Percentiles rank a stretch among this genome's conserved stretches.
phyloP scores from a whole-genome alignment of 2,888 invertebrate genomes.

The Phaedon cochleariae region DNA sequence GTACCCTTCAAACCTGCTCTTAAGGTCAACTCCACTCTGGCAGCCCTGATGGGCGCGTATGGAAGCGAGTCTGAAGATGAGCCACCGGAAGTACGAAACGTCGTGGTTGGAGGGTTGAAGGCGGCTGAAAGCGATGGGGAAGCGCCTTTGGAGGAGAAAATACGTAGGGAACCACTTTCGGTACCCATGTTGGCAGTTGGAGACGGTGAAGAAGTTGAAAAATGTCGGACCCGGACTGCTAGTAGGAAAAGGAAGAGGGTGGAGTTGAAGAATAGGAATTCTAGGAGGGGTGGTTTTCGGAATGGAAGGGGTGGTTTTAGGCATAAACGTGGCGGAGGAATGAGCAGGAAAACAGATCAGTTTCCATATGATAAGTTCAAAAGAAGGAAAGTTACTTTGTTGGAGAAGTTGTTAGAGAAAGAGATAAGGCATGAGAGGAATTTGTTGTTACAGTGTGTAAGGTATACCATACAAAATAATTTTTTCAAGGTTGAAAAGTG shows the following conservation, averaged over 20 bases:
- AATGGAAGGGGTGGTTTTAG: conserved; percentile 25
- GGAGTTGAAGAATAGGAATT: neutral
- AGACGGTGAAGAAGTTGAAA: conserved; percentile 17
- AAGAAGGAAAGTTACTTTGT: conserved; percentile 66
- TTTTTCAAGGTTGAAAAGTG: conserved; percentile 65
- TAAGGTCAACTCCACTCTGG: conserved; percentile 65
- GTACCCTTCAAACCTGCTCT: conserved; percentile 28
- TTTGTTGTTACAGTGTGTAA: conserved; percentile 85
- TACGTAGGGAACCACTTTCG: conserved; percentile 50
- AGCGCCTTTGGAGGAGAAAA: conserved; percentile 65
- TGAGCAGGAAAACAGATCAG: conserved; percentile 44
- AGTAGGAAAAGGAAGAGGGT: conserved; percentile 30
- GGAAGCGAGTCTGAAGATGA: conserved; percentile 59
- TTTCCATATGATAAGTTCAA: conserved; percentile 48
- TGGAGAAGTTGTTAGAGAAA: conserved; percentile 75
- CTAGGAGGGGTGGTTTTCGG: conserved; percentile 14
- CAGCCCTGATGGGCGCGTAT: conserved; percentile 68
- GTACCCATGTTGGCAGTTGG: conserved; percentile 22
- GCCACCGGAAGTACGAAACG: neutral
- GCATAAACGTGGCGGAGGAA: conserved; percentile 38
- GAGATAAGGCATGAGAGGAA: conserved; percentile 90
- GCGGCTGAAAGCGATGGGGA: conserved; percentile 58
- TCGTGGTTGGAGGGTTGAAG: neutral
- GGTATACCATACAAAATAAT: conserved; percentile 78
- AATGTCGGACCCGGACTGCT: neutral